Conservation (phyloP, 2,797 vertebrate species). For the Danio aesculapii region DNA sequence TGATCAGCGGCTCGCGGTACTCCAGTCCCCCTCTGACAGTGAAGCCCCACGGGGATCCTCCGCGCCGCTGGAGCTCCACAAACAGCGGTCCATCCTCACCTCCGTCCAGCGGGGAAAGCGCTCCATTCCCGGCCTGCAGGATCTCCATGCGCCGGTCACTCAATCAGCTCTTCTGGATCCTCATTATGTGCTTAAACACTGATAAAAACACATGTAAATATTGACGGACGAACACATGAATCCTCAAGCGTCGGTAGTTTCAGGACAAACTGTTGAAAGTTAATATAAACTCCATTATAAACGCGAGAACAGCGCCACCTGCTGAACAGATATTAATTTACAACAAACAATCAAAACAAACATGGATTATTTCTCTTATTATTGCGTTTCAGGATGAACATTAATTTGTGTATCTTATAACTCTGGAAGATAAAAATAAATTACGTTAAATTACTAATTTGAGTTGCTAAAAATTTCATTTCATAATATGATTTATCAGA, state of each 20-base stretch:
- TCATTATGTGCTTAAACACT: too few relatives aligned
- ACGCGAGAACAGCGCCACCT: background rate
- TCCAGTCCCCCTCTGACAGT: slow-evolving; percentile 89
- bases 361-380: too few relatives aligned
- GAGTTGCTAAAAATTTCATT: background rate
- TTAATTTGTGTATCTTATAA: too few relatives aligned
- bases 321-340: background rate
- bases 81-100: slow-evolving; percentile 8
- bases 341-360: too few relatives aligned
- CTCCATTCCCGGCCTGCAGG: background rate
- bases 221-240: too few relatives aligned
- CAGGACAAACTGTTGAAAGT: background rate
- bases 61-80: slow-evolving; percentile 72
- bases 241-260: too few relatives aligned
- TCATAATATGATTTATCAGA: background rate
- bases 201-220: too few relatives aligned
- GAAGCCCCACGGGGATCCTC: slow-evolving; percentile 92
- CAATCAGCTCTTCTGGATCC: background rate
- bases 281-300: background rate
- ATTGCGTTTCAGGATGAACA: too few relatives aligned
- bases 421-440: too few relatives aligned
- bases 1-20: slow-evolving; percentile 87
- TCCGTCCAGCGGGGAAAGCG: background rate
- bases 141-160: background rate
- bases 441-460: too few relatives aligned